Evolutionary conservation across 2,888 invertebrate species (phyloP).

Genomic region (Amiota mariae): DNA sequence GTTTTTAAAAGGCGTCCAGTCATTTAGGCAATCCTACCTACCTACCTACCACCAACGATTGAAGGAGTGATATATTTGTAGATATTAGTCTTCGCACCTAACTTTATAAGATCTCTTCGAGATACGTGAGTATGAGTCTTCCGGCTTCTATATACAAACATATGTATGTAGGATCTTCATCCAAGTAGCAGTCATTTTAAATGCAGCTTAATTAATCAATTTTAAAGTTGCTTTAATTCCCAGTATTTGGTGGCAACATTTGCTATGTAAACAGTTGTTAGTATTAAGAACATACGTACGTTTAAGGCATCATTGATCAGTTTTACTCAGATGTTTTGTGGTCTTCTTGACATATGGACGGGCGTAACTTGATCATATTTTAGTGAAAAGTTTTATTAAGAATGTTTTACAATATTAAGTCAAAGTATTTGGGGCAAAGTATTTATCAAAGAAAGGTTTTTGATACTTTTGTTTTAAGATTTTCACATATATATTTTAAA

Average conservation of each 20-base stretch:
- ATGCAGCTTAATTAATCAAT: conserved; percentile 59
- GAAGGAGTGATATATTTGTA: conserved; percentile 67
- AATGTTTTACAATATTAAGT: conserved; percentile 41
- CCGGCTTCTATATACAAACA: conserved; percentile 17
- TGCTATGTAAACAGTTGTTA: conserved; percentile 67
- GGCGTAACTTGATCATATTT: conserved; percentile 57
- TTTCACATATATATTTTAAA: background rate
- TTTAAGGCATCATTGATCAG: background rate
- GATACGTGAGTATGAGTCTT: conserved; percentile 29
- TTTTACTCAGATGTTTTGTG: conserved; percentile 55
- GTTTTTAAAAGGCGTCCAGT: conserved; percentile 52
- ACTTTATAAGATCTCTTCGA: background rate
- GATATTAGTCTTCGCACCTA: conserved; percentile 66
- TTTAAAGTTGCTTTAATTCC: conserved; percentile 48
- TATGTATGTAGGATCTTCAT: conserved; percentile 32
- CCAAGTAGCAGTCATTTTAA: conserved; percentile 44
- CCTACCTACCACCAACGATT: conserved; percentile 11
- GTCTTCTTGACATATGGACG: conserved; percentile 60
- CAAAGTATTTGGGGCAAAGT: conserved; percentile 30
- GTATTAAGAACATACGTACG: conserved; percentile 37
- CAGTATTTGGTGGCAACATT: conserved; percentile 63
- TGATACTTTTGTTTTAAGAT: background rate
- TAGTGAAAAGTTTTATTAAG: conserved; percentile 58
- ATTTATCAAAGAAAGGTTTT: background rate
- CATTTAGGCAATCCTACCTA: background rate